Base-by-base conservation (phyloP, 2,797 vertebrate species). In the Propithecus deckenii region DNA sequence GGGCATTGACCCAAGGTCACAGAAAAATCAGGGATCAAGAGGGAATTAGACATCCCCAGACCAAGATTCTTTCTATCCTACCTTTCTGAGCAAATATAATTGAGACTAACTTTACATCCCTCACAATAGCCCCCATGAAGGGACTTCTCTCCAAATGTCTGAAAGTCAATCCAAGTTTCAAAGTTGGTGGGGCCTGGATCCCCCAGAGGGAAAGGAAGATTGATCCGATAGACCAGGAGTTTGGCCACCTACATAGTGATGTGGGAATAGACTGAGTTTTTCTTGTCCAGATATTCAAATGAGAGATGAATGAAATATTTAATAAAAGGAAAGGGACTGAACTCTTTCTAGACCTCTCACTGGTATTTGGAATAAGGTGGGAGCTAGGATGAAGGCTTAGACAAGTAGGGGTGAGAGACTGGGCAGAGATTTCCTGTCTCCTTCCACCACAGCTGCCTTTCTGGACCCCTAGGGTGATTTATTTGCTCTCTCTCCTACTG, bases 401-500 rank as follows among this genome's bases (percentile, higher is more conserved):
- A 35, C 3, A 9, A 74, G 59, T 3, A 30, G 52, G 23, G 5
- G 1, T 15, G 15, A 72, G 71, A 52, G 57, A 52, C 30, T 8
- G 5, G 17, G n/a, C 13, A 38, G 43, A 52, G 46, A 63, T 0
- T 15, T 38, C 84, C 92, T 12, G 9, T 65, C 50, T 80, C 75
- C 63, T 86, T 38, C 35, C 17, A 15, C 61, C 12, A 76, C 41
- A 28, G 43, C 28, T 2, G 5, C 6, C 43, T 30, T 81, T 46
- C 59, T 25, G 32, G 80, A 71, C 5, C 0, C 30, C 69, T 57
- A 14, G 3, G 10, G 32, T 87, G 63, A 93, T n/a, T 20, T 28
- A 59, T 71, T 25, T 94, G 32, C 65, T 90, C 80, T 99, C 81
- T 99, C 92, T 98, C 97, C 97, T 98, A 94, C 97, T 38, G 97